These are phyloP conservation scores for Cryptotermes secundus DNA, from an alignment of 1,140 invertebrate genomes.

Conservation along the genomic window DNA sequence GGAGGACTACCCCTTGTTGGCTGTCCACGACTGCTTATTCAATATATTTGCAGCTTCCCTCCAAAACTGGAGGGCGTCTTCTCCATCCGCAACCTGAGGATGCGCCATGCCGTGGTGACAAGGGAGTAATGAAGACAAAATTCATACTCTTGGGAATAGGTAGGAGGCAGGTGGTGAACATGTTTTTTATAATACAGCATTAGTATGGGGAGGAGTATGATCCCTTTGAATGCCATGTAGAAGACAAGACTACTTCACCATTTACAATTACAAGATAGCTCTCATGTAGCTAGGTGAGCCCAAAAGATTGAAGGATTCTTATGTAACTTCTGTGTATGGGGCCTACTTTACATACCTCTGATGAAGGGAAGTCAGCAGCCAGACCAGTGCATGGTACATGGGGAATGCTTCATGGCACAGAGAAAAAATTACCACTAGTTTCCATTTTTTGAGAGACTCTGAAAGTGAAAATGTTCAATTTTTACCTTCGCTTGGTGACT, in stretches of 20 bases:
- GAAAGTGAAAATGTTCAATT: not conserved
- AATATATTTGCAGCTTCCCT: no score
- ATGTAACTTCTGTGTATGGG: not conserved
- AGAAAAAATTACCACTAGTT: not conserved
- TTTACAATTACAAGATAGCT: not conserved
- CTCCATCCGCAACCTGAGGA: no score
- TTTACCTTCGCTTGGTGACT: not conserved
- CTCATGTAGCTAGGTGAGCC: not conserved
- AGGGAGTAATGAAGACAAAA: not conserved
- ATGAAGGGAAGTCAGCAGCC: not conserved
- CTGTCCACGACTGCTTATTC: no score
- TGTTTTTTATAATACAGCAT: not conserved
- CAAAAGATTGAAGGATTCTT: not conserved
- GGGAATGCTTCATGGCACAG: not conserved
- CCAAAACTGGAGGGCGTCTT: no score
- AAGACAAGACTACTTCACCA: not conserved
- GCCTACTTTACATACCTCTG: not conserved
- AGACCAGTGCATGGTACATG: not conserved
- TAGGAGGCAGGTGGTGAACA: not conserved
- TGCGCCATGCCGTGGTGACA: no score
- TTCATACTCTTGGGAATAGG: not conserved
- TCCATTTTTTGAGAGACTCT: not conserved
- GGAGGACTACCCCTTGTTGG: no score
- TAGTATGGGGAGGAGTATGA: not conserved
- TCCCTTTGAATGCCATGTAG: not conserved